Base-by-base conservation (phyloP, 2,113 vertebrate species). In the Stegastes partitus region DNA sequence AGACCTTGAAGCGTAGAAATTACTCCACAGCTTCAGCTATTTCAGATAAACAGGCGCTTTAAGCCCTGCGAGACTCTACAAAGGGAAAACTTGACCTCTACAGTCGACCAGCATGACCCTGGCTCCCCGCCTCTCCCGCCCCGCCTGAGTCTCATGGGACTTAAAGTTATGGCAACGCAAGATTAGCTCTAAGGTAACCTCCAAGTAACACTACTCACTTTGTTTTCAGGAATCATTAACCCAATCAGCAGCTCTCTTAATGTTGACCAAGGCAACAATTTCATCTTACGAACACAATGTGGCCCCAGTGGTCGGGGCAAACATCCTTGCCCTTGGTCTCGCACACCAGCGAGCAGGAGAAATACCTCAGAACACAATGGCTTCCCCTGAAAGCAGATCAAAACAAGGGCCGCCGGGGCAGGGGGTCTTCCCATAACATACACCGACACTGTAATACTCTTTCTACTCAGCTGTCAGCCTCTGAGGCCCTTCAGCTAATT, bases 161-260 rank as follows among this genome's bases (percentile, higher is more conserved):
- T 79, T 74, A 8, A 44, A 78, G 77, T 86, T 87, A 74, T 84
- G 82, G 57, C 75, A 84, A 85, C 44, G 66, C 42, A 68, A 74
- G 68, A 83, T 82, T 77, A 81, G 31, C 72, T 51, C 82, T 15
- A 75, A 85, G 75, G 74, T 78, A 68, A 90, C 80, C 66, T 80
- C 66, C 19, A n/a, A 70, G 53, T 54, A 66, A 71, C 47, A 58
- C 26, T 2, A 9, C 18, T 77, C 44, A 23, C 55, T 62, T 53
- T 56, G 83, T 68, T 79, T 45, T 31, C 31, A 67, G 31, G 25
- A 66, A 71, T 87, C 31, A 90, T 91, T 90, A 87, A 89, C 83
- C 54, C 25, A 55, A 74, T 58, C 2, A 54, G 58, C 11, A 34
- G 16, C 22, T 64, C 49, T 26, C 12, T 16, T 44, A 61, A 53